phyloP scores from a whole-genome alignment of 2,113 vertebrate species.

The Eulemur macaco region DNA sequence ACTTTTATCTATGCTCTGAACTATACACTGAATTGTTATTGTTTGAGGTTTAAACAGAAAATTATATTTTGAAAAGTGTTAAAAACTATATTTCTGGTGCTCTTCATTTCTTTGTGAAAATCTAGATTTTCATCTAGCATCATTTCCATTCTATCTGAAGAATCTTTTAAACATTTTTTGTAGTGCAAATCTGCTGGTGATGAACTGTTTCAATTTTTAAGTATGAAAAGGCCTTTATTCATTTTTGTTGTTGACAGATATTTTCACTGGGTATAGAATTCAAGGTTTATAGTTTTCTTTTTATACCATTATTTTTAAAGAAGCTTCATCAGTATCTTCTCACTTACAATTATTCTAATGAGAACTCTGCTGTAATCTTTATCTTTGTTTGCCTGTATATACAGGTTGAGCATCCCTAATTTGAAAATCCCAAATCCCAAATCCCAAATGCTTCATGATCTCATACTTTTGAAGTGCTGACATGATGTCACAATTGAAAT shows the following conservation, averaged over 20 bases:
- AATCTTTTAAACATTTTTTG: constrained; percentile 11
- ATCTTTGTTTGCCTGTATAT: background rate
- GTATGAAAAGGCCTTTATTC: background rate
- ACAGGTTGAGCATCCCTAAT: background rate
- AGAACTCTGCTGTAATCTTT: background rate
- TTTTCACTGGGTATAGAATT: background rate
- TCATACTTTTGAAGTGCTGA: background rate
- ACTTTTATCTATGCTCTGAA: background rate
- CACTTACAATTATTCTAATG: background rate
- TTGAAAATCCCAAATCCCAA: background rate
- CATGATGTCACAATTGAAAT: background rate
- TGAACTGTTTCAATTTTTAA: background rate
- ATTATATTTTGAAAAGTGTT: background rate
- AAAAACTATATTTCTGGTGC: background rate
- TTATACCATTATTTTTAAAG: background rate
- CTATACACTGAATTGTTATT: background rate
- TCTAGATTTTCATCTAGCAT: background rate
- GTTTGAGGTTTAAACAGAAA: background rate
- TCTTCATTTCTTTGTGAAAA: background rate
- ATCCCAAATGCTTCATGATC: background rate
- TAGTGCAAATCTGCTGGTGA: background rate
- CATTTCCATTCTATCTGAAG: background rate
- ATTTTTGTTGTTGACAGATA: background rate
- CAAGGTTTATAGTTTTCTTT: background rate
- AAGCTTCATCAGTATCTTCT: background rate